These are phyloP conservation scores for Argynnis bischoffii DNA, from an alignment of 2,888 invertebrate species.

Conservation along the genomic window DNA sequence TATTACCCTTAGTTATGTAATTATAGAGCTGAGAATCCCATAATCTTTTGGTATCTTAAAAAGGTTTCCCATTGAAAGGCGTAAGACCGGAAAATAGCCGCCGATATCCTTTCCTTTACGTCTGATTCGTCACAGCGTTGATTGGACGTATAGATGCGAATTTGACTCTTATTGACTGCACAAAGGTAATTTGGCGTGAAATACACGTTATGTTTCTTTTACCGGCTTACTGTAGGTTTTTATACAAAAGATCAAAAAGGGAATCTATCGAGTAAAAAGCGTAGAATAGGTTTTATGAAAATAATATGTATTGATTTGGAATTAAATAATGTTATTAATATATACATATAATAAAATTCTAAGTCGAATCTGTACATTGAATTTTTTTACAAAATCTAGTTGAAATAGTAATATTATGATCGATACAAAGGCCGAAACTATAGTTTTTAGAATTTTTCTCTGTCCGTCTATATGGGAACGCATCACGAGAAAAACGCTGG, in stretches of 20 bases:
- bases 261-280: no score
- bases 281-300: not conserved
- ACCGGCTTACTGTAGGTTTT: conserved; percentile 6
- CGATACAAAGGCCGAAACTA: no score
- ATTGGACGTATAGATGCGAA: conserved; percentile 37
- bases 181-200: conserved; percentile 24
- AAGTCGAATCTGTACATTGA: no score
- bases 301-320: conserved; percentile 3
- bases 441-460: no score
- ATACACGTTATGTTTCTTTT: conserved; percentile 23
- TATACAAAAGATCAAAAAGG: not conserved
- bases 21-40: conserved; percentile 19
- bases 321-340: no score
- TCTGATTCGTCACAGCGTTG: conserved; percentile 41
- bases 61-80: conserved; percentile 33
- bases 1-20: not conserved
- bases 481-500: no score
- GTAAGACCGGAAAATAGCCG: conserved; percentile 38
- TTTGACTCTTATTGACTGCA: conserved; percentile 36
- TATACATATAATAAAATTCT: no score
- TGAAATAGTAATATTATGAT: no score
- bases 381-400: no score
- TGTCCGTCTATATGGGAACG: no score
- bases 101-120: conserved; percentile 36
- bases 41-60: conserved; percentile 19